Percentiles rank a stretch among this genome's conserved stretches.
Evolutionary conservation across 2,888 invertebrate genomes (phyloP).

Genomic region (Zygogramma bicolorata): DNA sequence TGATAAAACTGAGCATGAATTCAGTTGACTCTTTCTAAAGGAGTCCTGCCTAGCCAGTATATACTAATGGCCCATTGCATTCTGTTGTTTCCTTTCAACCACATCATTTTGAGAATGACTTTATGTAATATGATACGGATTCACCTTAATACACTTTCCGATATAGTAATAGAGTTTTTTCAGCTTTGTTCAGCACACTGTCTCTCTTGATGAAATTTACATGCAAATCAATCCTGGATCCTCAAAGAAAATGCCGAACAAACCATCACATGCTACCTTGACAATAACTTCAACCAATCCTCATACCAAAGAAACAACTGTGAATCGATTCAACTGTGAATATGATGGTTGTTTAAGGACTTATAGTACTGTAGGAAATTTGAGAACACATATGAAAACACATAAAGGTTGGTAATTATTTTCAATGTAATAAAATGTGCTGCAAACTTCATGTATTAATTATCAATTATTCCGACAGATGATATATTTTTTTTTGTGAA

Average conservation of each 20-base stretch:
- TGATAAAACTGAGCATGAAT: no score
- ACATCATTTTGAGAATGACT: no score
- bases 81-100: background rate
- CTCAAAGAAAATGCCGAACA: conserved; percentile 73
- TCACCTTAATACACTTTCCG: background rate
- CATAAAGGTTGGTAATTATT: conserved; percentile 92
- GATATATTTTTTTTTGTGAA: no score
- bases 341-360: conserved; percentile 89
- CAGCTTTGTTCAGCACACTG: conserved; percentile 78
- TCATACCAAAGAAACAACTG: conserved; percentile 66
- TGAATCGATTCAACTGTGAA: conserved; percentile 86
- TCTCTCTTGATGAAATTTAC: conserved; percentile 77
- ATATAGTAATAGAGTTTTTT: conserved; percentile 50
- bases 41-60: no score
- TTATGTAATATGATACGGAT: no score
- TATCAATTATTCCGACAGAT: no score
- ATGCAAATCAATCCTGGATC: conserved; percentile 79
- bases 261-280: conserved; percentile 77
- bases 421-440: no score
- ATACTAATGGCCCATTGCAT: background rate
- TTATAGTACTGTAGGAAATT: conserved; percentile 94
- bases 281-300: conserved; percentile 76
- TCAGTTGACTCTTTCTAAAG: no score
- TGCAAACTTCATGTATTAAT: no score
- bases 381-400: conserved; percentile 95